Evolutionary conservation across 2,797 vertebrate species (phyloP).

Genomic region (Sylvia borin): DNA sequence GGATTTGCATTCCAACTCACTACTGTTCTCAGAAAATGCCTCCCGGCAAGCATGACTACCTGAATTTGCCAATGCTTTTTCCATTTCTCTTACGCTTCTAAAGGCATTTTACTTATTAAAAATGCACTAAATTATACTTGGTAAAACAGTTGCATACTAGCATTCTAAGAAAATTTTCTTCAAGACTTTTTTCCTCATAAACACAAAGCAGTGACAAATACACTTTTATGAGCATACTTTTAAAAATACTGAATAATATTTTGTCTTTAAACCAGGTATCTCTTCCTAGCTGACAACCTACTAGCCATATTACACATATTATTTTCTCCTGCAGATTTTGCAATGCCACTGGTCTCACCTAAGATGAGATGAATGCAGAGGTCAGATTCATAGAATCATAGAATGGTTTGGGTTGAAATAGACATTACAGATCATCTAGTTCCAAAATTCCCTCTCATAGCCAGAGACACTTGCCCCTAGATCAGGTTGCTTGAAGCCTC

Average conservation of each 20-base stretch:
- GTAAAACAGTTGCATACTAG: not conserved
- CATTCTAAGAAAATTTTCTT: not conserved
- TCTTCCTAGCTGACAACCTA: not conserved
- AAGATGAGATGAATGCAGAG: not conserved
- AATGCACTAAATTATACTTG: not conserved
- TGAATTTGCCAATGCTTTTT: constrained; percentile 40
- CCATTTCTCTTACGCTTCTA: not conserved
- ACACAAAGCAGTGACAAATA: not conserved
- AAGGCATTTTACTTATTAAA: not conserved
- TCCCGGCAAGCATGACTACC: constrained; percentile 33
- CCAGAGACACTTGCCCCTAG: not conserved
- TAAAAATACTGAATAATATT: not conserved
- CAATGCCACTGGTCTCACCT: not conserved
- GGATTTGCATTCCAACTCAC: constrained; percentile 46
- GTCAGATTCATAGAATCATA: not conserved
- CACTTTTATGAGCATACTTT: not conserved
- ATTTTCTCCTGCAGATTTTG: not conserved
- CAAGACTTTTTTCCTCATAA: not conserved
- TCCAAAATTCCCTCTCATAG: not conserved
- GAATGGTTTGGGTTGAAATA: not conserved
- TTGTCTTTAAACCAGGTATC: not conserved
- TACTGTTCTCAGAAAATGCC: constrained; percentile 17
- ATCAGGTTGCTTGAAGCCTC: not conserved
- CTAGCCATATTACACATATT: not conserved
- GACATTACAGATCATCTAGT: not conserved